Evolutionary conservation across 1,140 invertebrate species (phyloP).

Genomic region (Ostrea edulis): DNA sequence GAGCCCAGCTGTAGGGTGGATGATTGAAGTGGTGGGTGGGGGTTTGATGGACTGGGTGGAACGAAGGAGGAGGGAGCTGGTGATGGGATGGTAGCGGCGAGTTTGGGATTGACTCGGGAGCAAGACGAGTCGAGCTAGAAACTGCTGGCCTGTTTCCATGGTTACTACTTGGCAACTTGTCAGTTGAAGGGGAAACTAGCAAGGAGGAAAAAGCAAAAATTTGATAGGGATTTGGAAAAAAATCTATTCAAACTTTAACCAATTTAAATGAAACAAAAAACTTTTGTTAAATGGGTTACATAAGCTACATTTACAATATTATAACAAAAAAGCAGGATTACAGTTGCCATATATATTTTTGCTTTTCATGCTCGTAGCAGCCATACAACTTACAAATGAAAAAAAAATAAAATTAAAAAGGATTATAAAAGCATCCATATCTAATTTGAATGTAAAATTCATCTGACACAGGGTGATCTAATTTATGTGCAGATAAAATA

Average conservation of each 20-base stretch:
- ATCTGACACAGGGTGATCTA: background rate
- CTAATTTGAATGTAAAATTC: background rate
- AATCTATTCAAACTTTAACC: background rate
- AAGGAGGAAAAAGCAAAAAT: slow-evolving; percentile 56
- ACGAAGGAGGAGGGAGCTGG: slow-evolving; percentile 56
- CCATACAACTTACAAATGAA: background rate
- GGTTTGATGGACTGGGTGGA: slow-evolving; percentile 63
- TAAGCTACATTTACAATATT: slow-evolving; percentile 29
- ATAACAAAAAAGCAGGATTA: slow-evolving; percentile 30
- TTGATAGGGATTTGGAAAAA: slow-evolving; percentile 3
- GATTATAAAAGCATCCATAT: background rate
- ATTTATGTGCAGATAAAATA: background rate
- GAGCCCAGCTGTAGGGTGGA: slow-evolving; percentile 66
- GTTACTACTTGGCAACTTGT: slow-evolving; percentile 49
- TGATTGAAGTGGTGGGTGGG: slow-evolving; percentile 60
- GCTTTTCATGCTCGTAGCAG: slow-evolving; percentile 13
- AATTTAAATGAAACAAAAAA: background rate
- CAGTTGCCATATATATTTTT: slow-evolving; percentile 5
- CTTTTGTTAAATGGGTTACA: slow-evolving; percentile 29
- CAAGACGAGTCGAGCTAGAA: slow-evolving; percentile 44
- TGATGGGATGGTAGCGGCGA: slow-evolving; percentile 57
- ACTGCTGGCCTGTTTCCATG: slow-evolving; percentile 42
- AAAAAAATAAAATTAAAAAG: background rate
- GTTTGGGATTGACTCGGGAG: slow-evolving; percentile 58
- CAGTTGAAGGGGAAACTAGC: slow-evolving; percentile 54